These are phyloP conservation scores for Mormyrus proboscirostris DNA, from an alignment of 2,797 vertebrate genomes.

Conservation along the genomic window DNA sequence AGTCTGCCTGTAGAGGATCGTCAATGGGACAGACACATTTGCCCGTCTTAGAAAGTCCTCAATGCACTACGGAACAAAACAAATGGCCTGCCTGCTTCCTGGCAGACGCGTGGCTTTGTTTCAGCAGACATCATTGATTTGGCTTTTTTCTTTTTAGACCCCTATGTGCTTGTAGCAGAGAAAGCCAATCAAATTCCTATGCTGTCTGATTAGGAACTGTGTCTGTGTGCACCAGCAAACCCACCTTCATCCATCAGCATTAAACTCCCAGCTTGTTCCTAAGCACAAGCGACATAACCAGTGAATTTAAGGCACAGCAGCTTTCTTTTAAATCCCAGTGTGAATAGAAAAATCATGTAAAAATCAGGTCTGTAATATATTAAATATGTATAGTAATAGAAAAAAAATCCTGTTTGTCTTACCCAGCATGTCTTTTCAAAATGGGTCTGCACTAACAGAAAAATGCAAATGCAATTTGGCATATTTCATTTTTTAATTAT, in stretches of 20 bases:
- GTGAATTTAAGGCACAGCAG: background rate
- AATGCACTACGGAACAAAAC: background rate
- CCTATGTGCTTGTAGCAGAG: background rate
- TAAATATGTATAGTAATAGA: background rate
- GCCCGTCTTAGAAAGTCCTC: background rate
- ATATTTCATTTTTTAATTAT: background rate
- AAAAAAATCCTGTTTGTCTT: background rate
- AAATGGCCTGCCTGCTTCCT: background rate
- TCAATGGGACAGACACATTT: background rate
- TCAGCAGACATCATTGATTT: background rate
- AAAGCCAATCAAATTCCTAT: background rate
- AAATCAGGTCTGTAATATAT: background rate
- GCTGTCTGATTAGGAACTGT: background rate
- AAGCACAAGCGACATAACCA: background rate
- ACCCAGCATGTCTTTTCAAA: background rate
- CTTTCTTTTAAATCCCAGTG: background rate
- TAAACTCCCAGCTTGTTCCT: background rate
- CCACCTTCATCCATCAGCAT: background rate
- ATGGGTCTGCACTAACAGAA: background rate
- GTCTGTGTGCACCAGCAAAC: background rate
- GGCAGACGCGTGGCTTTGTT: background rate
- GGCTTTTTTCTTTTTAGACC: background rate
- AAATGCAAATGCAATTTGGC: background rate
- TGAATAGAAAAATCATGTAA: background rate
- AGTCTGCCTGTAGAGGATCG: background rate